phyloP scores from a whole-genome alignment of 2,113 vertebrate genomes.

The Ahaetulla prasina region DNA sequence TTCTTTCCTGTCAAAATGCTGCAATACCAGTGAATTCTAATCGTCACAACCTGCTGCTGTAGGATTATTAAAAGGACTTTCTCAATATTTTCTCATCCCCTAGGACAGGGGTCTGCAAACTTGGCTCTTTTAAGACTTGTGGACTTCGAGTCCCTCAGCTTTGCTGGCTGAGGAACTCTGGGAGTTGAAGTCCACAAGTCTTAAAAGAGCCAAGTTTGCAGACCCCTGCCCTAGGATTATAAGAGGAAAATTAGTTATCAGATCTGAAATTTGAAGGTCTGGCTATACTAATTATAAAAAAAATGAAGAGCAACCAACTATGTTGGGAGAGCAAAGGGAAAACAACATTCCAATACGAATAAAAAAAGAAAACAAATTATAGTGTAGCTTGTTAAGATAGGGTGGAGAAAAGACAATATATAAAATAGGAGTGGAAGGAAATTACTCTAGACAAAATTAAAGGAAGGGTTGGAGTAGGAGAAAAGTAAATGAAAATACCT shows the following conservation, averaged over 20 bases:
- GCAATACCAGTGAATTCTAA: neutral
- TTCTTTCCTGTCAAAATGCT: neutral
- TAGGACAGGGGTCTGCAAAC: too few relatives aligned
- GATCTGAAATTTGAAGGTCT: neutral
- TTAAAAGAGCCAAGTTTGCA: too few relatives aligned
- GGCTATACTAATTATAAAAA: neutral
- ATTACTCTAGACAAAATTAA: slow-evolving; percentile 36
- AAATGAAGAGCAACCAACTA: neutral
- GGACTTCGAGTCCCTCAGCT: too few relatives aligned
- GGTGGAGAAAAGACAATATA: slow-evolving; percentile 37
- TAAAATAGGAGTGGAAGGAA: slow-evolving; percentile 35
- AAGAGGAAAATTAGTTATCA: neutral
- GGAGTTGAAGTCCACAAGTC: too few relatives aligned
- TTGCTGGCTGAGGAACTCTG: too few relatives aligned
- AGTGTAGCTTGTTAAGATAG: slow-evolving; percentile 13
- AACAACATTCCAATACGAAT: neutral
- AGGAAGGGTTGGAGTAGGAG: slow-evolving; percentile 36
- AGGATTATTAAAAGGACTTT: neutral
- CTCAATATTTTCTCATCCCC: neutral
- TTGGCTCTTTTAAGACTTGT: too few relatives aligned
- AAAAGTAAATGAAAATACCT: neutral
- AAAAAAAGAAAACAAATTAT: slow-evolving; percentile 24
- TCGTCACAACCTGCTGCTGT: neutral
- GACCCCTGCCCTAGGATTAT: too few relatives aligned
- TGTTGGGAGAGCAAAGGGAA: rapidly evolving